Evolutionary conservation across 2,888 invertebrate genomes (phyloP).

Genomic region (Metacarcinus magister): DNA sequence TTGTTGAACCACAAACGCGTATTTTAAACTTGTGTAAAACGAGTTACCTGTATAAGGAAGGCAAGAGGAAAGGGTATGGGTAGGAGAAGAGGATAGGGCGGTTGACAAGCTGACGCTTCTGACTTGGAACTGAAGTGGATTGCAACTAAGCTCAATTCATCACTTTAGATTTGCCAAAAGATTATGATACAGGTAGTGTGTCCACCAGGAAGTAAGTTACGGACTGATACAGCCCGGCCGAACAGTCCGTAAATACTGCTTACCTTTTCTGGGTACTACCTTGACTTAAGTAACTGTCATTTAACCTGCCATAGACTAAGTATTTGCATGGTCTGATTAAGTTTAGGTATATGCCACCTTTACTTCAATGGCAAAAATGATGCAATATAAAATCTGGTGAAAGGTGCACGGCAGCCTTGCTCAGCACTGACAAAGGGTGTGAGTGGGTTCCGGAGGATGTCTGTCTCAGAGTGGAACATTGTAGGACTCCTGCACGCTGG

Average conservation of each 20-base stretch:
- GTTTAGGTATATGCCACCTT: not conserved
- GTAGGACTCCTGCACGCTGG: not conserved
- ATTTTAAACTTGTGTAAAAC: too few relatives aligned
- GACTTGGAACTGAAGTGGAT: conserved; percentile 7
- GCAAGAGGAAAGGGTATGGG: not conserved
- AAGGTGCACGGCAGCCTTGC: not conserved
- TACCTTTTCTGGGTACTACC: not conserved
- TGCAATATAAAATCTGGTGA: not conserved
- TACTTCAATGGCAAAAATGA: not conserved
- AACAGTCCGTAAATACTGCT: not conserved
- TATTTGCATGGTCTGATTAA: not conserved
- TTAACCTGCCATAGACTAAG: not conserved
- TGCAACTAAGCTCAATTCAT: not conserved
- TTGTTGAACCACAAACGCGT: too few relatives aligned
- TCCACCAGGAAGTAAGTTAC: not conserved
- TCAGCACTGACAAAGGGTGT: not conserved
- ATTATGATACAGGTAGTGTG: not conserved
- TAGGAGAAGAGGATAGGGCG: not conserved
- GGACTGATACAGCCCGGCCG: conserved; percentile 32
- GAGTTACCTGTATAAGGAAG: not conserved
- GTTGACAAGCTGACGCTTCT: conserved; percentile 21
- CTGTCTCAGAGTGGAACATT: not conserved
- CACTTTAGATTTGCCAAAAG: not conserved
- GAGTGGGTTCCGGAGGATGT: not conserved
- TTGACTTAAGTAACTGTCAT: not conserved